These are phyloP conservation scores for Dysmachus trigonus DNA, from an alignment of 2,888 invertebrate genomes.

Conservation along the genomic window DNA sequence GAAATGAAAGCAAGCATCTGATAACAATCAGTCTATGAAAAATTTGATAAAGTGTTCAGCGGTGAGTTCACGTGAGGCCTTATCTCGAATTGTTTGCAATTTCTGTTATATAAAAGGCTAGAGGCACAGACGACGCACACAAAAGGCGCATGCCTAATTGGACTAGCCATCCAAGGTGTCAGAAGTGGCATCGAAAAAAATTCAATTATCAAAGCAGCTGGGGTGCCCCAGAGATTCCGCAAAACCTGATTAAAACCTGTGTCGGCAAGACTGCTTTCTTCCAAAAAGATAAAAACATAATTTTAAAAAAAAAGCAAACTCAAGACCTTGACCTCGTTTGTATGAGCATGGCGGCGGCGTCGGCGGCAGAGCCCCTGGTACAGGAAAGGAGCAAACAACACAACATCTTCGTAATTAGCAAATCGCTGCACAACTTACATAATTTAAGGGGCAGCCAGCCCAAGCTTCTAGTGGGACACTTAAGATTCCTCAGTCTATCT, in stretches of 20 bases:
- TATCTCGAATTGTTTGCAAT: not conserved
- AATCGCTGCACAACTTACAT: not conserved
- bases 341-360: not conserved
- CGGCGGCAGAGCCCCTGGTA: not conserved
- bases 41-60: not conserved
- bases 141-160: not conserved
- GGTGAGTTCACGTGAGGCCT: not conserved
- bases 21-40: not conserved
- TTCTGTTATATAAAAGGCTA: not conserved
- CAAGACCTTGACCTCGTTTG: constrained; percentile 6
- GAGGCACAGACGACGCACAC: not conserved
- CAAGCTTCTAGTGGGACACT: not conserved
- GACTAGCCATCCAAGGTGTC: not conserved
- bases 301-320: not conserved
- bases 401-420: not conserved
- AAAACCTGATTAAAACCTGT: not conserved
- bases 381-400: not conserved
- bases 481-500: not conserved
- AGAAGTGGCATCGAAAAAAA: not conserved
- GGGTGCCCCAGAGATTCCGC: not conserved
- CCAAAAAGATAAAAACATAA: not conserved
- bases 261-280: not conserved
- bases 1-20: not conserved
- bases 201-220: not conserved
- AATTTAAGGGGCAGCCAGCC: not conserved